Evolutionary conservation across 2,888 invertebrate genomes (phyloP).

Genomic region (Volucella bombylans): DNA sequence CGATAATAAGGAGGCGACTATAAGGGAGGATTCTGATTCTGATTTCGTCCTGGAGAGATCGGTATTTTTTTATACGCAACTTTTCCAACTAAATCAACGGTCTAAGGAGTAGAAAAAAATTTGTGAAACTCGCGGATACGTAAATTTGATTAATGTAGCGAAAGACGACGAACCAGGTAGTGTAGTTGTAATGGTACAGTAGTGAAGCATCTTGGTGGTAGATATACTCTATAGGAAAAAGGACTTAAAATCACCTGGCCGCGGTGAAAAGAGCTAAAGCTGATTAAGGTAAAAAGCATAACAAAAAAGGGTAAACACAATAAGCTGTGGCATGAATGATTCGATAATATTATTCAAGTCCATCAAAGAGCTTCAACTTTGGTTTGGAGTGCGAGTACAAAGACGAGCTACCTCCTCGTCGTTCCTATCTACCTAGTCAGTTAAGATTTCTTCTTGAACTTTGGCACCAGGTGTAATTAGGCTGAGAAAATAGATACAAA

Average conservation of each 20-base stretch:
- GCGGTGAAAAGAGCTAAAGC: constrained; percentile 35
- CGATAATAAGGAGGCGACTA: constrained; percentile 64
- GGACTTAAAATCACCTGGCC: constrained; percentile 59
- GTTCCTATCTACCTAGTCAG: background rate
- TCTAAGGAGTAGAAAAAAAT: background rate
- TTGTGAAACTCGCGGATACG: constrained; percentile 43
- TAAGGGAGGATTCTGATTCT: constrained; percentile 39
- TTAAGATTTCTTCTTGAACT: constrained; percentile 8
- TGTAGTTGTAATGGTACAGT: background rate
- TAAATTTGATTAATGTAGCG: constrained; percentile 69
- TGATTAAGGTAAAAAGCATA: constrained; percentile 44
- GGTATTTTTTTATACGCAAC: background rate
- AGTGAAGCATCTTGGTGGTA: background rate
- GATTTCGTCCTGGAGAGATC: constrained; percentile 42
- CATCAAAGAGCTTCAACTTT: constrained; percentile 17
- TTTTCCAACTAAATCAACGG: too few species aligned
- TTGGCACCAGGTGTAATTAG: constrained; percentile 34
- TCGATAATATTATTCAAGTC: constrained; percentile 59
- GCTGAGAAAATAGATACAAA: constrained; percentile 36
- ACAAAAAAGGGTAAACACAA: constrained; percentile 13
- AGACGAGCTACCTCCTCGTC: background rate
- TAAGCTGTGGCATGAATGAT: constrained; percentile 52
- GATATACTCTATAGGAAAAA: constrained; percentile 9
- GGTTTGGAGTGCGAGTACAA: background rate
- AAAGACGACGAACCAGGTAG: constrained; percentile 33